Evolutionary conservation across 2,113 vertebrate genomes (phyloP), one percentile per base, ranked within the genome.

Genomic region (Zosterops japonicus): DNA sequence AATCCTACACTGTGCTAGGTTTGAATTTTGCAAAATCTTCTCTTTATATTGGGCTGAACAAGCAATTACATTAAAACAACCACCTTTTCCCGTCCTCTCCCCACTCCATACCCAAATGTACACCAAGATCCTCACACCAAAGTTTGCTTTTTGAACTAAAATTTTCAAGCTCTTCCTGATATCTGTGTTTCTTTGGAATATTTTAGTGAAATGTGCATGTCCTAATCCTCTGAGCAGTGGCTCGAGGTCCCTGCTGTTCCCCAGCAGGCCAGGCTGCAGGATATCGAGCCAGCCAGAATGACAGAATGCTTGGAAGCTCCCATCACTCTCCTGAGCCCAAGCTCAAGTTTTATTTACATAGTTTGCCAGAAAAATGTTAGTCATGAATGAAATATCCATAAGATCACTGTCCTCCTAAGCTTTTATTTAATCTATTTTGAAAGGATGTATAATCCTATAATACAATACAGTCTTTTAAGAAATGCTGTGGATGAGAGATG

Each of bases 271-370:
- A 69, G 57, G 59, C 87, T 74, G 46, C 4, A 31, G 50, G 47
- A 91, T 3, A 2, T 21, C 1, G 2, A 88, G 77, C 39, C 79
- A 86, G 39, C 63, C 5, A 3, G 57, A 56, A 92, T 88, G 85
- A 94, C 55, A 64, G 78, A 94, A 97, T 82, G 21, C 69, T 97
- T 92, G 64, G 78, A 95, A 89, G 77, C 33, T 74, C 42, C 59
- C 33, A 63, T 59, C 27, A 9, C 31, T 64, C 77, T 93, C 52
- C 70, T 82, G 50, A 85, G 78, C 50, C 50, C 29, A 71, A 87
- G 77, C 18, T 76, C 60, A 96, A 92, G 60, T 75, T 89, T 59
- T 78, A 67, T 74, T 90, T 93, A 82, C 17, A 25, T 11, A 83
- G 33, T 87, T 96, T 94, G 70, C 75, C 87, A 85, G 83, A 95